These are phyloP conservation scores for Leptinotarsa rubiginosa DNA, from an alignment of 2,888 invertebrate species.

Conservation along the genomic window DNA sequence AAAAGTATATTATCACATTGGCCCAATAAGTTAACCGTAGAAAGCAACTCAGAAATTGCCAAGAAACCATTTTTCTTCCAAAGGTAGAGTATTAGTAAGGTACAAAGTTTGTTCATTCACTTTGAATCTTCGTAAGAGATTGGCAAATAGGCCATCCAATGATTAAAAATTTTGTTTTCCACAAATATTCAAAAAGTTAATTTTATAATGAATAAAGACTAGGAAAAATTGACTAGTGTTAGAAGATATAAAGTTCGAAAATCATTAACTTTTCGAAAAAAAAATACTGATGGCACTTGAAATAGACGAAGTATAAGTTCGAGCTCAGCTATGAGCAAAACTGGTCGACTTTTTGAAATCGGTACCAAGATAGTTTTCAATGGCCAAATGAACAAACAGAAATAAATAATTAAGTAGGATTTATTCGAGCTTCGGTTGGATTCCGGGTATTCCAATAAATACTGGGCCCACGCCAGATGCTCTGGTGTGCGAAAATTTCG, in stretches of 20 bases:
- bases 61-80: conserved; percentile 21
- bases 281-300: no score
- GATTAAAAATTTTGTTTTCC: background rate
- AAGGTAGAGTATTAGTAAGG: conserved; percentile 24
- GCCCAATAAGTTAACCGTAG: conserved; percentile 20
- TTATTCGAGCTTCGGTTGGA: conserved; percentile 58
- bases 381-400: background rate
- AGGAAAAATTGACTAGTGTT: background rate
- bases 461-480: conserved; percentile 63
- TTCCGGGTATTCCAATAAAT: conserved; percentile 63
- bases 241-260: background rate
- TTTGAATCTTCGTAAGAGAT: background rate
- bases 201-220: background rate
- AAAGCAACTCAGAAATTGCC: conserved; percentile 25
- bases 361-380: no score
- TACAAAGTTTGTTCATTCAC: conserved; percentile 1
- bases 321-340: background rate
- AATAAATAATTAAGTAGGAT: conserved; percentile 23
- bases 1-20: conserved; percentile 40
- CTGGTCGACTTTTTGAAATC: background rate
- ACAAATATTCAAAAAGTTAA: background rate
- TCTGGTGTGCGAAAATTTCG: conserved; percentile 57
- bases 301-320: background rate
- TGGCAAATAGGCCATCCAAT: background rate
- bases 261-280: background rate